phyloP scores from a whole-genome alignment of 2,888 invertebrate species.

The Hylaea fasciaria region DNA sequence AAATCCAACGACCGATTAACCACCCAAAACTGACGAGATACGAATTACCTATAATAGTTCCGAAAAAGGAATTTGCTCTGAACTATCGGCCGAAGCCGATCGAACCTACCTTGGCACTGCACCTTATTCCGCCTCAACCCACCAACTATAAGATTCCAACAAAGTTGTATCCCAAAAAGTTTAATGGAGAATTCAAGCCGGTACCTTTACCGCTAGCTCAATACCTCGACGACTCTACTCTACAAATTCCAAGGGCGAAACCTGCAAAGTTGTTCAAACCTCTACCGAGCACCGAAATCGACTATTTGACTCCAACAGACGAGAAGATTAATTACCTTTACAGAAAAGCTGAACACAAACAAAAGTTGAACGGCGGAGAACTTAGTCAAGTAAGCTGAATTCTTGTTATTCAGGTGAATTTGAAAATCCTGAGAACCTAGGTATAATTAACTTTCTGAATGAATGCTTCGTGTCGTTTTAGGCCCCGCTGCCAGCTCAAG shows the following conservation, averaged over 20 bases:
- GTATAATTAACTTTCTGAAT: slow-evolving; percentile 30
- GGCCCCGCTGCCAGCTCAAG: slow-evolving; percentile 32
- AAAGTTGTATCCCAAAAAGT: slow-evolving; percentile 86
- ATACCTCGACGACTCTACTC: slow-evolving; percentile 58
- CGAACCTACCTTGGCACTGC: slow-evolving; percentile 63
- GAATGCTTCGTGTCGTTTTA: slow-evolving; percentile 29
- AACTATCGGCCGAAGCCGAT: slow-evolving; percentile 48
- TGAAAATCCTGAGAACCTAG: slow-evolving; percentile 21
- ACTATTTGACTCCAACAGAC: slow-evolving; percentile 56
- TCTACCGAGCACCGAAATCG: slow-evolving; percentile 59
- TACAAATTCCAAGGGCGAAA: slow-evolving; percentile 75
- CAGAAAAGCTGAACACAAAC: slow-evolving; percentile 82
- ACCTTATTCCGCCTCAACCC: slow-evolving; percentile 64
- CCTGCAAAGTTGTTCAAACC: slow-evolving; percentile 71
- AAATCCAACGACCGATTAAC: slow-evolving; percentile 38
- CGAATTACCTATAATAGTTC: slow-evolving; percentile 42
- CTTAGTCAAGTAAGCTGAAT: slow-evolving; percentile 51
- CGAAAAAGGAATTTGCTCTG: slow-evolving; percentile 33
- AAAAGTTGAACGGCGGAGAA: slow-evolving; percentile 69
- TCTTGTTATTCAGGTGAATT: slow-evolving; percentile 28
- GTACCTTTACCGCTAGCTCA: slow-evolving; percentile 73
- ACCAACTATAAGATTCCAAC: slow-evolving; percentile 76
- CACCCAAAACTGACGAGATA: slow-evolving; percentile 48
- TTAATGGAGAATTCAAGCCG: slow-evolving; percentile 76
- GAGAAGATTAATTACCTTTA: slow-evolving; percentile 73